phyloP scores from a whole-genome alignment of 2,888 invertebrate species.

The Andrena praecox region DNA sequence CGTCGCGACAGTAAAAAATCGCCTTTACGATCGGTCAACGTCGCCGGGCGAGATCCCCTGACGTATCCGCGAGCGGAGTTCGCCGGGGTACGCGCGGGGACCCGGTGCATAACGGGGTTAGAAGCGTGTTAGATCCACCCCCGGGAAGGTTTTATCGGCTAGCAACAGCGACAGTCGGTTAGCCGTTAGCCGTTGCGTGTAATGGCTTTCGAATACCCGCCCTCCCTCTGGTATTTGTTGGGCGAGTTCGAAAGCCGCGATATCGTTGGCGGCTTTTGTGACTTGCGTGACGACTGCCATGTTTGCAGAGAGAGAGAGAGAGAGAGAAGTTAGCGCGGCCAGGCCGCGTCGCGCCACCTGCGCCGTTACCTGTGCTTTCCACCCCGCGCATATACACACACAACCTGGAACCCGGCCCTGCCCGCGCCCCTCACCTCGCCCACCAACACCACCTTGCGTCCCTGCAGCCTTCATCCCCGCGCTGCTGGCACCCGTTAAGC shows the following conservation, averaged over 20 bases:
- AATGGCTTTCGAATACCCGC: constrained; percentile 57
- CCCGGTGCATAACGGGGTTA: neutral
- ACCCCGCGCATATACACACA: constrained; percentile 40
- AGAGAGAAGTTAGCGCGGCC: constrained; percentile 62
- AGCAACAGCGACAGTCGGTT: constrained; percentile 8
- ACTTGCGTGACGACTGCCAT: constrained; percentile 83
- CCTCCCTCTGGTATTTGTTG: constrained; percentile 53
- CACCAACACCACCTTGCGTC: constrained; percentile 27
- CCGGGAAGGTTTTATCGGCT: neutral
- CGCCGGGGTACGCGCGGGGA: neutral
- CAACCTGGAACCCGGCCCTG: neutral
- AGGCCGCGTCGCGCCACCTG: constrained; percentile 71
- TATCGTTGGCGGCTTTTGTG: constrained; percentile 73
- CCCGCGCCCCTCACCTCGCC: constrained; percentile 12
- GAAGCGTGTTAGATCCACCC: neutral
- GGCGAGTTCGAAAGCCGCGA: constrained; percentile 64
- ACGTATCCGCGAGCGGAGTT: neutral
- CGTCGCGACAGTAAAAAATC: constrained; percentile 52
- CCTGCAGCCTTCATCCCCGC: constrained; percentile 38
- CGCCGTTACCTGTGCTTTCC: constrained; percentile 55
- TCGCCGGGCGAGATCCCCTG: constrained; percentile 30
- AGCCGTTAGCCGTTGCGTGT: constrained; percentile 46
- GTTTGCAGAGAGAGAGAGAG: constrained; percentile 78
- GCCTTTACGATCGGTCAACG: constrained; percentile 44
- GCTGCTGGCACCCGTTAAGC: constrained; percentile 52